Evolutionary conservation across 1,140 invertebrate species (phyloP).

Genomic region (Forficula auricularia): DNA sequence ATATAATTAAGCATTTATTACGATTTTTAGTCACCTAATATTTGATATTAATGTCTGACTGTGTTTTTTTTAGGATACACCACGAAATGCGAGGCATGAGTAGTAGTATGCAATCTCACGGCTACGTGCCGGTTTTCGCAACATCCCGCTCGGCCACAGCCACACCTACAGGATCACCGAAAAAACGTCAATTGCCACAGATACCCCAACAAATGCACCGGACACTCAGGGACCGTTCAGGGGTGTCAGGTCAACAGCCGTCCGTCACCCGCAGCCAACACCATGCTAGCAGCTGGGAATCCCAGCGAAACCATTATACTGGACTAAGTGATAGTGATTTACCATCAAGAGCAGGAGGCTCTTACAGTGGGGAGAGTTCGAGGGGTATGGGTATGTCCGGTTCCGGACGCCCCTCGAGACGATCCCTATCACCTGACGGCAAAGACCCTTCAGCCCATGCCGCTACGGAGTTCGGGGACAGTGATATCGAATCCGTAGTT

Average conservation of each 20-base stretch:
- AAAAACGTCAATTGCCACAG: conserved; percentile 86
- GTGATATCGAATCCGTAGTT: conserved; percentile 74
- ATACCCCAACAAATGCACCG: conserved; percentile 50
- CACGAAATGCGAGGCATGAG: conserved; percentile 44
- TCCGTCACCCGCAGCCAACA: conserved; percentile 41
- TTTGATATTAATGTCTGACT: background rate
- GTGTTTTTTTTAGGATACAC: conserved; percentile 1
- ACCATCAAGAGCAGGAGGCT: conserved; percentile 23
- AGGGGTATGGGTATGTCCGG: conserved; percentile 19
- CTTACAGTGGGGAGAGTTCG: background rate
- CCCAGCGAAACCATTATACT: conserved; percentile 38
- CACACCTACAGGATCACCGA: conserved; percentile 85
- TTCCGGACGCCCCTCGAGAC: conserved; percentile 13
- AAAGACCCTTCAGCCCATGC: conserved; percentile 31
- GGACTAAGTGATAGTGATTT: conserved; percentile 69
- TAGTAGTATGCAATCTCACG: conserved; percentile 25
- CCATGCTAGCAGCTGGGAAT: conserved; percentile 34
- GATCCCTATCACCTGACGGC: conserved; percentile 40
- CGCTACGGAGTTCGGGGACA: conserved; percentile 54
- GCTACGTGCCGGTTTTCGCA: conserved; percentile 22
- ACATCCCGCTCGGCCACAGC: conserved; percentile 52
- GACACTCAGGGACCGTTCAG: conserved; percentile 44
- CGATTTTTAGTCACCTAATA: too few species aligned
- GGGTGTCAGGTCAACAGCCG: too few species aligned
- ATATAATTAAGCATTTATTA: too few species aligned